Evolutionary conservation across 2,797 vertebrate species (phyloP), one percentile per base, ranked within the genome.

Genomic region (Eulemur coronatus): DNA sequence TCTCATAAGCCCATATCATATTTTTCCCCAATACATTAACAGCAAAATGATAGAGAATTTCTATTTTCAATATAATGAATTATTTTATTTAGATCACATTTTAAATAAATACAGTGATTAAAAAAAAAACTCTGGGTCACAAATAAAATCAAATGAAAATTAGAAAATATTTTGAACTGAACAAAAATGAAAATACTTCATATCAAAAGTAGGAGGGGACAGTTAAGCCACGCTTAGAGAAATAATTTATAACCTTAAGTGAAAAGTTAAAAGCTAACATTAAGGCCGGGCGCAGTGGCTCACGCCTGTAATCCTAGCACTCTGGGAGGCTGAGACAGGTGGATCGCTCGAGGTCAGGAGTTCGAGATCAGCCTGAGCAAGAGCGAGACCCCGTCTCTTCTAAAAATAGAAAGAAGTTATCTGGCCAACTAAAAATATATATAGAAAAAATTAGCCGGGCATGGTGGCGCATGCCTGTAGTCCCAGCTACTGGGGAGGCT

Each of bases 31-130:
- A 26, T 82, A 86, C 30, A 73, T 86, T 89, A 72, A 78, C 92
- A 96, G 57, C 35, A 80, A 84, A 93, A 76, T 46, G 13, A 46
- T 70, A 82, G 28, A 22, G 28, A 88, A 55, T 11, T 57, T 84
- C 6, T 93, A 35, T 91, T 84, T 97, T 26, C 0, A 80, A 59
- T 76, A 92, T 65, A 11, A 59, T 67, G 5, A 75, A 46, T 43
- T 67, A 67, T 73, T 96, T 90, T 75, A 88, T 89, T 95, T 96
- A 93, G 33, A 96, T 5, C 12, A 86, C 91, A 67, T 26, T 11
- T 52, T 43, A 20, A 65, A 76, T 75, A 43, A 84, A 52, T 52
- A 65, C 2, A 43, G 52, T n/a, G 10, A 9, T 73, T 73, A 85
- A 38, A 30, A 43, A 52, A 46, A 46, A 46, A 11, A 46, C 43